A percentile compares a stretch with the other conserved stretches of the same genome.
These are phyloP conservation scores for Unio delphinus DNA, from an alignment of 2,888 invertebrate species.

Conservation along the genomic window DNA sequence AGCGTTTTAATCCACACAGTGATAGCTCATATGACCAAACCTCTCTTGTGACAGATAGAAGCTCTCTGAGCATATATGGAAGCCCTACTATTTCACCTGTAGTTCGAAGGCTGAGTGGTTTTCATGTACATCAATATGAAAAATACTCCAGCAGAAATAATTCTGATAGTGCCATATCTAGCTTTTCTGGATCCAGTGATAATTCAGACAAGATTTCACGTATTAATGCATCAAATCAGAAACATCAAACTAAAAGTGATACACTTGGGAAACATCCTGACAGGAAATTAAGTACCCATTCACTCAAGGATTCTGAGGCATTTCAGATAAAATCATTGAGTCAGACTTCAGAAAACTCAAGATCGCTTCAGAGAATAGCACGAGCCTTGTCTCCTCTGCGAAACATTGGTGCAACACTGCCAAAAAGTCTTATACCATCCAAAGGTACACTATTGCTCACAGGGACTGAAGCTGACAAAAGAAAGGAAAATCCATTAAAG, in stretches of 20 bases:
- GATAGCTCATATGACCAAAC: neutral
- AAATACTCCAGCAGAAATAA: conserved; percentile 44
- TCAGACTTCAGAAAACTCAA: conserved; percentile 38
- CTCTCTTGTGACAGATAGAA: conserved; percentile 8
- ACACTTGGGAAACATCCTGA: conserved; percentile 1
- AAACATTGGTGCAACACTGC: too few relatives aligned
- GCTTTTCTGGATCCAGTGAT: conserved; percentile 50
- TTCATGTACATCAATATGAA: conserved; percentile 22
- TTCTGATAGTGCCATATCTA: conserved; percentile 62
- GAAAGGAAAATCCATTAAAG: too few relatives aligned
- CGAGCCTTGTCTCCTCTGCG: conserved; percentile 16
- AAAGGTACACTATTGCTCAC: too few relatives aligned
- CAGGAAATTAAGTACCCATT: too few relatives aligned
- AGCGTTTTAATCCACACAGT: conserved; percentile 11
- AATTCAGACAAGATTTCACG: conserved; percentile 42
- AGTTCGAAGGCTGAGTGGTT: conserved; percentile 18
- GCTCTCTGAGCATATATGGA: conserved; percentile 17
- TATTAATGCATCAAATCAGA: conserved; percentile 7
- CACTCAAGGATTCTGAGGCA: conserved; percentile 16
- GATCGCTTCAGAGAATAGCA: conserved; percentile 36
- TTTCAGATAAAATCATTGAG: conserved; percentile 40
- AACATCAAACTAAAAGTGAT: conserved; percentile 11
- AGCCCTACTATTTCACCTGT: conserved; percentile 25
- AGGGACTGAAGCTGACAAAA: too few relatives aligned
- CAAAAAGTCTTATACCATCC: too few relatives aligned